Evolutionary conservation across 1,140 invertebrate genomes (phyloP).

Genomic region (Brachionus asplanchnoidis): DNA sequence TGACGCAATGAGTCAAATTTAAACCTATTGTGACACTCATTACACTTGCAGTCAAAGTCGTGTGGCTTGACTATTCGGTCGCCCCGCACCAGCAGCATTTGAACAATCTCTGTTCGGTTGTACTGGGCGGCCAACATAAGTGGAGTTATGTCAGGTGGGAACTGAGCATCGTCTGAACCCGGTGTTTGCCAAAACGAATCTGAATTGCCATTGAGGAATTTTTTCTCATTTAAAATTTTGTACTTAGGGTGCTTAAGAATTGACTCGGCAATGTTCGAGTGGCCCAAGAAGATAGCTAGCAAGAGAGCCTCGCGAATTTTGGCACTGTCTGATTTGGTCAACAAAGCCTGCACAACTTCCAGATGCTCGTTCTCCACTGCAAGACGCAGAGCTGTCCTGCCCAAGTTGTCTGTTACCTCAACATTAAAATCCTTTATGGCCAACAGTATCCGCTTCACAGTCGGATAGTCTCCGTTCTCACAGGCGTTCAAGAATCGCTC

Average conservation of each 20-base stretch:
- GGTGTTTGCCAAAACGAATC: constrained; percentile 42
- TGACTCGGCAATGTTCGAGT: constrained; percentile 54
- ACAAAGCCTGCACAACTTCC: constrained; percentile 52
- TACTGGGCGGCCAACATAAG: constrained; percentile 50
- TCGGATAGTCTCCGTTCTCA: constrained; percentile 43
- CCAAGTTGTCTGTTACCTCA: constrained; percentile 50
- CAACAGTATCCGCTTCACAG: constrained; percentile 48
- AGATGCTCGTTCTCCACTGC: constrained; percentile 54
- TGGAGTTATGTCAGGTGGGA: constrained; percentile 51
- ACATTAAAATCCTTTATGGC: constrained; percentile 49
- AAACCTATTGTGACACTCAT: constrained; percentile 59
- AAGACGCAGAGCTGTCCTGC: constrained; percentile 49
- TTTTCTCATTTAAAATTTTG: constrained; percentile 41
- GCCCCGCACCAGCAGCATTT: constrained; percentile 52
- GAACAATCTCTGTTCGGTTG: constrained; percentile 51
- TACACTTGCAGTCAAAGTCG: constrained; percentile 62
- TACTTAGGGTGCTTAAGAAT: constrained; percentile 54
- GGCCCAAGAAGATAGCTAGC: constrained; percentile 53
- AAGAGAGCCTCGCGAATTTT: constrained; percentile 54
- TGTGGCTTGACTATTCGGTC: constrained; percentile 61
- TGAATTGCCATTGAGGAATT: background rate
- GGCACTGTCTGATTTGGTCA: constrained; percentile 49
- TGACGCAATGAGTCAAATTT: constrained; percentile 52
- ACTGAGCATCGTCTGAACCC: constrained; percentile 45
- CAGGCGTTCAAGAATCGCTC: constrained; percentile 36